Percentiles rank a stretch among this genome's conserved stretches.
phyloP scores from a whole-genome alignment of 2,113 vertebrate genomes.

The Saccopteryx bilineata region DNA sequence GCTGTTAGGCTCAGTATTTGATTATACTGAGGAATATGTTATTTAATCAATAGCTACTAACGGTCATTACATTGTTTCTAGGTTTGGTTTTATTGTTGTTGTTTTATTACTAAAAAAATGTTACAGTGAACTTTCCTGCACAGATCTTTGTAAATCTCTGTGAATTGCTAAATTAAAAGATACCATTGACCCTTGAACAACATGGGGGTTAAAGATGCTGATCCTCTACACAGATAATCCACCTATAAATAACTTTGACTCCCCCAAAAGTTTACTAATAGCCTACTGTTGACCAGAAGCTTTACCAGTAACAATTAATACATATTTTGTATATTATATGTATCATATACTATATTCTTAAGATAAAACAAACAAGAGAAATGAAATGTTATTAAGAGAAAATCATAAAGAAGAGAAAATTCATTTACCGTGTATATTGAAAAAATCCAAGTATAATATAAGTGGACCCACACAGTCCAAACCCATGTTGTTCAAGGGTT shows the following conservation, averaged over 20 bases:
- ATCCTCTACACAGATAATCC: not conserved
- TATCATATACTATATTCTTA: not conserved
- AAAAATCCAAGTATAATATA: not conserved
- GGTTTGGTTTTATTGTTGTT: not conserved
- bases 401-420: not conserved
- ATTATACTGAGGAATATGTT: not conserved
- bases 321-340: not conserved
- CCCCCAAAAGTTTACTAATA: not conserved
- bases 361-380: not conserved
- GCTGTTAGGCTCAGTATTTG: not conserved
- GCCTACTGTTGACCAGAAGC: not conserved
- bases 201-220: not conserved
- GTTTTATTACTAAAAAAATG: not conserved
- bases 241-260: not conserved
- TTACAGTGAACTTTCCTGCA: not conserved
- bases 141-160: not conserved
- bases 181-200: not conserved
- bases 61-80: not conserved
- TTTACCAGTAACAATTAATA: not conserved
- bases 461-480: not conserved
- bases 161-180: not conserved
- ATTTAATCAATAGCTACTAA: not conserved
- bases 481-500: not conserved
- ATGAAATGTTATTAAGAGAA: not conserved
- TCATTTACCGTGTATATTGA: not conserved